Evolutionary conservation across 1,140 invertebrate genomes (phyloP).

Genomic region (Pogonus chalceus): DNA sequence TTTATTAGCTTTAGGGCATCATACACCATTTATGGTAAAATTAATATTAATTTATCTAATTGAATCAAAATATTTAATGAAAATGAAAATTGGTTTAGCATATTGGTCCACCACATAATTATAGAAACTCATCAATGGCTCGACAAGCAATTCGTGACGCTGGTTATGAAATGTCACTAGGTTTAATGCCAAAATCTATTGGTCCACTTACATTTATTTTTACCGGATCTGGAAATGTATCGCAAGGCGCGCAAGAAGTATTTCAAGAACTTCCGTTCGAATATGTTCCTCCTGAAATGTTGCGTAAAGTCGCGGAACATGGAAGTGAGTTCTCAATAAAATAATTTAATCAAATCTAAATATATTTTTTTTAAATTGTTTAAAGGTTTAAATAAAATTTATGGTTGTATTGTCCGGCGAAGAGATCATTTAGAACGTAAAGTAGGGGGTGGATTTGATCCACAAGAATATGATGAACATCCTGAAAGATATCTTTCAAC

Average conservation of each 20-base stretch:
- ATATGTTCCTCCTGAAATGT: conserved; percentile 89
- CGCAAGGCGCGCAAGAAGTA: conserved; percentile 91
- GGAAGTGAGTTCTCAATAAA: conserved; percentile 60
- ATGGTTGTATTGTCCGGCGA: conserved; percentile 80
- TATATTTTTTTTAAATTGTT: conserved; percentile 22
- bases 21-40: conserved; percentile 95
- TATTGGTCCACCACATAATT: conserved; percentile 96
- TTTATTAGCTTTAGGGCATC: conserved; percentile 90
- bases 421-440: conserved; percentile 88
- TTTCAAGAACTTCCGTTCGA: conserved; percentile 96
- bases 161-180: conserved; percentile 95
- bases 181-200: conserved; percentile 95
- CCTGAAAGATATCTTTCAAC: conserved; percentile 92
- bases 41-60: conserved; percentile 4
- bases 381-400: conserved; percentile 84
- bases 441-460: conserved; percentile 82
- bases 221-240: conserved; percentile 84
- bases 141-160: conserved; percentile 93
- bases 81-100: conserved; percentile 58
- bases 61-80: conserved; percentile 1
- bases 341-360: background rate
- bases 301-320: conserved; percentile 92
- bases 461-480: conserved; percentile 83
- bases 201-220: conserved; percentile 97
- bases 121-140: conserved; percentile 94